These are phyloP conservation scores for Phataginus tetradactyla DNA, from an alignment of 2,797 vertebrate species.

Conservation along the genomic window DNA sequence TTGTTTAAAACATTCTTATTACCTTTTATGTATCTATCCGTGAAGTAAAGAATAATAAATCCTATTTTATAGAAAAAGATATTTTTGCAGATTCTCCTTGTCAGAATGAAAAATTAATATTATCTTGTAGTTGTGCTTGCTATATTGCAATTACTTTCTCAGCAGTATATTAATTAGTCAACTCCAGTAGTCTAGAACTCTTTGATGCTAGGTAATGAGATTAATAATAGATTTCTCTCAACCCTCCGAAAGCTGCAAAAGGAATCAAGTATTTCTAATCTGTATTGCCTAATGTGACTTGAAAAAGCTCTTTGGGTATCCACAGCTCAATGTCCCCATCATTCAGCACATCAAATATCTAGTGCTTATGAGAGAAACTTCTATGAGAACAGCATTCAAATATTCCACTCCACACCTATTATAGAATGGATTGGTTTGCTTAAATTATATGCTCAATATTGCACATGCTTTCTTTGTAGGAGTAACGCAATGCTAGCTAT, in stretches of 20 bases:
- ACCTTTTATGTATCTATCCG: neutral
- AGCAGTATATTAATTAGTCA: slow-evolving; percentile 85
- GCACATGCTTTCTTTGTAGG: neutral
- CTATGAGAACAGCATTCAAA: neutral
- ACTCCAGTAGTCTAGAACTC: slow-evolving; percentile 78
- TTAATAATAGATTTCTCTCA: slow-evolving; percentile 81
- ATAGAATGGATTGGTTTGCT: neutral
- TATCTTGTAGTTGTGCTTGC: slow-evolving; percentile 69
- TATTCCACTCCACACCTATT: neutral
- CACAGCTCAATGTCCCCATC: neutral
- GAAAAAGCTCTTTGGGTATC: neutral
- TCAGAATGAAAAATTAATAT: slow-evolving; percentile 80
- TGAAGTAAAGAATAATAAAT: slow-evolving; percentile 68
- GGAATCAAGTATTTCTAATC: slow-evolving; percentile 37
- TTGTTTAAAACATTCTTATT: slow-evolving; percentile 28
- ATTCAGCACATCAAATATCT: neutral
- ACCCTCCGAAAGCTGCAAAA: slow-evolving; percentile 62
- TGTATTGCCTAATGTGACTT: neutral
- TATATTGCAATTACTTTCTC: slow-evolving; percentile 86
- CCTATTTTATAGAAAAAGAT: slow-evolving; percentile 44
- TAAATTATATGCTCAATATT: neutral
- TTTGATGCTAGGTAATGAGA: slow-evolving; percentile 82
- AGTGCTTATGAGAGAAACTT: neutral
- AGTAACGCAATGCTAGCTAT: neutral
- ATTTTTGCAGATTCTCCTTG: slow-evolving; percentile 65